phyloP scores from a whole-genome alignment of 2,797 vertebrate species.

The Ctenosaura bakeri region DNA sequence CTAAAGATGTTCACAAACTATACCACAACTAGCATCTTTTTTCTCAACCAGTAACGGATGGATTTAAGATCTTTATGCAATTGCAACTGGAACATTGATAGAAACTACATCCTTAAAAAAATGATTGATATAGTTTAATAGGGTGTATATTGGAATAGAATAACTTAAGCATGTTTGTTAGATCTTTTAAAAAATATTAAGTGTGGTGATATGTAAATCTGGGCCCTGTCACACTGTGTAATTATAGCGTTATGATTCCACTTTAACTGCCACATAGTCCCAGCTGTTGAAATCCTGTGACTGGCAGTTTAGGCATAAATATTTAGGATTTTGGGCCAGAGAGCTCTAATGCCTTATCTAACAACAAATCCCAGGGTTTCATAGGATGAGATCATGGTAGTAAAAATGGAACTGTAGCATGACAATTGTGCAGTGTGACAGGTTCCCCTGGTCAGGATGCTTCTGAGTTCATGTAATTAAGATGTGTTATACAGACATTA shows the following conservation, averaged over 20 bases:
- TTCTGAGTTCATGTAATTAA: background rate
- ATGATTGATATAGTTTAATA: background rate
- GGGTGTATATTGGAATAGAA: background rate
- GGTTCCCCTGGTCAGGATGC: background rate
- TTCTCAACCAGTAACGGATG: background rate
- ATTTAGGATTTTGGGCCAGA: too few relatives aligned
- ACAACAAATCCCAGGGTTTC: too few relatives aligned
- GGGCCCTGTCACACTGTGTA: background rate
- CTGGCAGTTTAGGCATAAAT: too few relatives aligned
- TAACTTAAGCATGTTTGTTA: background rate
- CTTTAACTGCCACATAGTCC: too few relatives aligned
- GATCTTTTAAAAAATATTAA: too few relatives aligned
- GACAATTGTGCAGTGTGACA: too few relatives aligned
- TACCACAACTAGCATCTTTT: background rate
- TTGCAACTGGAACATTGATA: background rate
- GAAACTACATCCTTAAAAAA: background rate
- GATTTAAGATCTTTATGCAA: background rate
- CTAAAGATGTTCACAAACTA: background rate
- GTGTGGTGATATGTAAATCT: background rate
- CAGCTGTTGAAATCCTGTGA: too few relatives aligned
- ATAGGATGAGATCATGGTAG: too few relatives aligned
- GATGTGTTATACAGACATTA: background rate
- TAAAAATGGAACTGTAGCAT: too few relatives aligned
- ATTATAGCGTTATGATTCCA: background rate
- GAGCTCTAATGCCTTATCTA: too few relatives aligned